A percentile compares a stretch with the other conserved stretches of the same genome.
Evolutionary conservation across 2,888 invertebrate genomes (phyloP).

Genomic region (Blastobasis lacticolella): DNA sequence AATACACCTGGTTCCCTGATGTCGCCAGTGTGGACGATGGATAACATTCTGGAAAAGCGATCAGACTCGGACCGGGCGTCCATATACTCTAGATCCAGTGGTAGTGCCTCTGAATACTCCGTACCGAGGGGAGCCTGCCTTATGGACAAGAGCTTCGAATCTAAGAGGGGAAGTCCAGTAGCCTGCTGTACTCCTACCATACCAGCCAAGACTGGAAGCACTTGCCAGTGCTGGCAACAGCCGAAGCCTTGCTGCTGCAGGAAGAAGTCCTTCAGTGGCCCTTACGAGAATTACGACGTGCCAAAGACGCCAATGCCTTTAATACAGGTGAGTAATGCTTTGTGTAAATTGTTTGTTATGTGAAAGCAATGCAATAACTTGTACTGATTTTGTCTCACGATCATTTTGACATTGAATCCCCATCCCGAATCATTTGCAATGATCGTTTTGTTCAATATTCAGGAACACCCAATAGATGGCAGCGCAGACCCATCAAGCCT

Average conservation of each 20-base stretch:
- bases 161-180: conserved; percentile 55
- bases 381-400: too few species aligned
- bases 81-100: conserved; percentile 78
- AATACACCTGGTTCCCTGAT: conserved; percentile 64
- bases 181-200: conserved; percentile 73
- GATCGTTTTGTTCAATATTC: conserved; percentile 18
- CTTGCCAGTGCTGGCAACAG: conserved; percentile 61
- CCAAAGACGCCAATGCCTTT: conserved; percentile 79
- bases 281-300: conserved; percentile 87
- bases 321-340: conserved; percentile 47
- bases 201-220: conserved; percentile 63
- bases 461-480: conserved; percentile 62
- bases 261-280: conserved; percentile 66
- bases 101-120: conserved; percentile 79
- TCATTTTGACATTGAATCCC: too few species aligned
- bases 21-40: conserved; percentile 76
- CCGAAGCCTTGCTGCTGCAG: conserved; percentile 51
- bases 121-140: conserved; percentile 64
- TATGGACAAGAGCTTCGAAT: conserved; percentile 67
- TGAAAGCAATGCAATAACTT: too few species aligned
- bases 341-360: too few species aligned
- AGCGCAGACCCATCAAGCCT: conserved; percentile 61
- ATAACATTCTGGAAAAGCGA: conserved; percentile 62
- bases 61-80: conserved; percentile 77
- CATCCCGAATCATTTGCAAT: too few species aligned